phyloP scores from a whole-genome alignment of 2,888 invertebrate species.

The Euplagia quadripunctaria region DNA sequence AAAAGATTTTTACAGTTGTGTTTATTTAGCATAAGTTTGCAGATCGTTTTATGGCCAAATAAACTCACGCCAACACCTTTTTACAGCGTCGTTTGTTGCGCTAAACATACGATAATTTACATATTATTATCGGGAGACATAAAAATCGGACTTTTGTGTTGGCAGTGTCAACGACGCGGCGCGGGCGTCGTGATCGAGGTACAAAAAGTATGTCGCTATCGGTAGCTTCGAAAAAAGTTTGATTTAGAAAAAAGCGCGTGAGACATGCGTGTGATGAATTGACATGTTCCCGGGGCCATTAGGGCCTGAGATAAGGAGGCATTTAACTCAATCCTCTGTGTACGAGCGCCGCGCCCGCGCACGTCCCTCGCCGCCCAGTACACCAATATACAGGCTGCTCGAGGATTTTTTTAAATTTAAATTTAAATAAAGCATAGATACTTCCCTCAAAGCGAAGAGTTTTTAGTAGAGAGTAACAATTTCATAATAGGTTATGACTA shows the following conservation, averaged over 20 bases:
- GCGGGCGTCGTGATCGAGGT: slow-evolving; percentile 50
- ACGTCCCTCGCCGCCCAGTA: slow-evolving; percentile 9
- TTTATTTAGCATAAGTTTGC: slow-evolving; percentile 54
- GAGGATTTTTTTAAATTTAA: neutral
- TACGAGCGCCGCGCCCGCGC: slow-evolving; percentile 54
- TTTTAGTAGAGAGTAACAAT: no score
- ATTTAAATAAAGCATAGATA: neutral
- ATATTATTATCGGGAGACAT: slow-evolving; percentile 65
- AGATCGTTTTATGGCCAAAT: slow-evolving; percentile 55
- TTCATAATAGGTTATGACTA: no score
- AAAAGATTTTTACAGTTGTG: slow-evolving; percentile 49
- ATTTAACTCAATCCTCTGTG: slow-evolving; percentile 82
- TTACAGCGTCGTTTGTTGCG: slow-evolving; percentile 65
- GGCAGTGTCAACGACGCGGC: slow-evolving; percentile 56
- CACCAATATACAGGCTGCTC: slow-evolving; percentile 37
- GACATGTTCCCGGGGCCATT: slow-evolving; percentile 84
- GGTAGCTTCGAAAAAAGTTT: slow-evolving; percentile 56
- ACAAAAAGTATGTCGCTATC: slow-evolving; percentile 35
- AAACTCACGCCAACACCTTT: slow-evolving; percentile 53
- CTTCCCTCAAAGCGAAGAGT: no score
- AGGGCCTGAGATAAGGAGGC: slow-evolving; percentile 80
- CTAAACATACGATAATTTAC: slow-evolving; percentile 65
- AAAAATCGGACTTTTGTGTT: slow-evolving; percentile 57
- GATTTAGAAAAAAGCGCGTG: slow-evolving; percentile 67
- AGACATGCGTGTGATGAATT: slow-evolving; percentile 83